Evolutionary conservation across 2,888 invertebrate genomes (phyloP).

Genomic region (Crematogaster levior): DNA sequence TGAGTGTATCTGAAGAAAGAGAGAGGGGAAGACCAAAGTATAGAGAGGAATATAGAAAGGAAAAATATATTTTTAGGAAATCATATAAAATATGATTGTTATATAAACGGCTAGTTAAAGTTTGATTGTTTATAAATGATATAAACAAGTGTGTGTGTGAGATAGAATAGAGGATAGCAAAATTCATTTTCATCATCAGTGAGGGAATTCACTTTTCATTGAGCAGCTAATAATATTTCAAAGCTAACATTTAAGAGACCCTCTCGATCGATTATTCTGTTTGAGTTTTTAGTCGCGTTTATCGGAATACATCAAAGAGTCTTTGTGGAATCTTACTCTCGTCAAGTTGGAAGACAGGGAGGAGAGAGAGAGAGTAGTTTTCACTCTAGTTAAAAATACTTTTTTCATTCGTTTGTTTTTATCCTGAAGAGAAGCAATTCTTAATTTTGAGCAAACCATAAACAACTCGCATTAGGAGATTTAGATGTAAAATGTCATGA

Average conservation of each 20-base stretch:
- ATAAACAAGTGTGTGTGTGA: background rate
- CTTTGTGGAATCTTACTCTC: conserved; percentile 22
- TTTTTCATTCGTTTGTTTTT: conserved; percentile 1
- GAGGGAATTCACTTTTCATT: conserved; percentile 15
- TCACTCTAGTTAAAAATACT: conserved; percentile 4
- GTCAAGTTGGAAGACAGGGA: background rate
- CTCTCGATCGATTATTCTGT: conserved; percentile 39
- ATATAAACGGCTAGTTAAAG: background rate
- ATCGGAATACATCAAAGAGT: conserved; percentile 35
- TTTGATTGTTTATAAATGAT: background rate
- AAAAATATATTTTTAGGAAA: background rate
- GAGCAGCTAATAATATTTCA: conserved; percentile 23
- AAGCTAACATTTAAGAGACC: conserved; percentile 28
- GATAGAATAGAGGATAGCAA: background rate
- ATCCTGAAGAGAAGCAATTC: background rate
- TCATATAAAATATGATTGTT: background rate
- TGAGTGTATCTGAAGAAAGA: background rate
- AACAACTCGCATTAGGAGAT: background rate
- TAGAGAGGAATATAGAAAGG: background rate
- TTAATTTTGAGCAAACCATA: conserved; percentile 27
- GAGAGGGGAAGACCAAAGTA: background rate
- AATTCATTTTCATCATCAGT: conserved; percentile 7
- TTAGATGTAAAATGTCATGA: conserved; percentile 11
- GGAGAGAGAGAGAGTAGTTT: background rate
- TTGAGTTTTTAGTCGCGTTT: conserved; percentile 20